These are phyloP conservation scores for Cheirogaleus major DNA, from an alignment of 2,797 vertebrate species.

Conservation along the genomic window DNA sequence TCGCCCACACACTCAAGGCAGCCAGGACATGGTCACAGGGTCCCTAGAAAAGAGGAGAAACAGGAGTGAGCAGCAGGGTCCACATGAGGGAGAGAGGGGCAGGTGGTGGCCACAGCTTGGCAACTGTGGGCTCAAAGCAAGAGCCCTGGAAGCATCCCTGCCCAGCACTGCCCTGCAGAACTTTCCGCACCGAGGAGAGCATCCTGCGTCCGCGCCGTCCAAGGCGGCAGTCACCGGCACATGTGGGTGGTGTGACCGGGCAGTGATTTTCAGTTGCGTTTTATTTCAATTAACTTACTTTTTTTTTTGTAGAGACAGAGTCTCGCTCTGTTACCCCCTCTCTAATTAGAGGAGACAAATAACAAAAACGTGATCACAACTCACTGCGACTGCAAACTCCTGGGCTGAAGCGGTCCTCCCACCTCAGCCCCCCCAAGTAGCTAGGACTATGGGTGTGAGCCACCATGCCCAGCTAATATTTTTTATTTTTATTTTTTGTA, in stretches of 20 bases:
- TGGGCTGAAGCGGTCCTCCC: no score
- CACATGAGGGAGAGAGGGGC: accelerated
- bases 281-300: neutral
- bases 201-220: accelerated
- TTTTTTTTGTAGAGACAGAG: neutral
- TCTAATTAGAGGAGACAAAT: neutral
- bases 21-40: neutral
- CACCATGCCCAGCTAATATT: neutral
- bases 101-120: neutral
- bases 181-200: neutral
- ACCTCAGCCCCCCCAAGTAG: no score
- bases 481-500: neutral
- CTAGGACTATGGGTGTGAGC: neutral
- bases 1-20: constrained; percentile 21
- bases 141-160: neutral
- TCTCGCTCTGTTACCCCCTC: neutral
- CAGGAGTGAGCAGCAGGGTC: neutral
- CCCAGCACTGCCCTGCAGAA: neutral
- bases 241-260: neutral
- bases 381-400: neutral
- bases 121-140: neutral
- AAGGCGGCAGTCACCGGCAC: neutral
- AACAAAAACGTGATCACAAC: neutral
- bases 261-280: neutral
- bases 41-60: constrained; percentile 56